Evolutionary conservation across 2,797 vertebrate genomes (phyloP).

Genomic region (Meriones psammophilus): DNA sequence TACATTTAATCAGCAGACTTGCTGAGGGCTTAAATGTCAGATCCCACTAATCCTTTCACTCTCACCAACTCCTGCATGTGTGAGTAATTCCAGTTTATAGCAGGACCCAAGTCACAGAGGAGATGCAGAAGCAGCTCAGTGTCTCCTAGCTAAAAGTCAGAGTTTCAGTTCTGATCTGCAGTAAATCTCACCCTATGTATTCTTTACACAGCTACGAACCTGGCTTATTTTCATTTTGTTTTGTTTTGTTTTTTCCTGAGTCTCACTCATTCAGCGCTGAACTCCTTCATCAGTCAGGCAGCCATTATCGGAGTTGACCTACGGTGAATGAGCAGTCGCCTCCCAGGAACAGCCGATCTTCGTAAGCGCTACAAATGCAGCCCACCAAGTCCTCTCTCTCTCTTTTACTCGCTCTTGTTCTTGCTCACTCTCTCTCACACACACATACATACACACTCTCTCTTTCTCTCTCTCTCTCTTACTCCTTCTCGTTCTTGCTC

Average conservation of each 20-base stretch:
- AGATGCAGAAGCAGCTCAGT: neutral
- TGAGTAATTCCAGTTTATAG: neutral
- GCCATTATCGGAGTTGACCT: neutral
- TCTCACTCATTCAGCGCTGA: neutral
- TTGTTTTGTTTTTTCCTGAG: neutral
- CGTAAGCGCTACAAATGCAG: neutral
- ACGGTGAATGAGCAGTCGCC: neutral
- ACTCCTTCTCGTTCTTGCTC: too few relatives aligned
- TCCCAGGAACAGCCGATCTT: neutral
- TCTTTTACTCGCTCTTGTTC: too few relatives aligned
- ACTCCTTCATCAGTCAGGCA: neutral
- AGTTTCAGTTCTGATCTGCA: constrained; percentile 9
- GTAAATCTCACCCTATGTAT: neutral
- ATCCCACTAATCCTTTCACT: neutral
- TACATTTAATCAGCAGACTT: too few relatives aligned
- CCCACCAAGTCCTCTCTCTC: neutral
- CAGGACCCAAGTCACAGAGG: neutral
- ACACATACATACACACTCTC: too few relatives aligned
- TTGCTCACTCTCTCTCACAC: too few relatives aligned
- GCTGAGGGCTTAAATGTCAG: neutral
- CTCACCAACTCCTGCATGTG: neutral
- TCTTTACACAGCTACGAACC: neutral
- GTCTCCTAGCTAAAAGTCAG: neutral
- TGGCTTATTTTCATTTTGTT: neutral
- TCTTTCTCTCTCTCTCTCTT: too few relatives aligned